Base-by-base conservation (phyloP, 2,797 vertebrate genomes). In the Oreonectes daqikongensis region DNA sequence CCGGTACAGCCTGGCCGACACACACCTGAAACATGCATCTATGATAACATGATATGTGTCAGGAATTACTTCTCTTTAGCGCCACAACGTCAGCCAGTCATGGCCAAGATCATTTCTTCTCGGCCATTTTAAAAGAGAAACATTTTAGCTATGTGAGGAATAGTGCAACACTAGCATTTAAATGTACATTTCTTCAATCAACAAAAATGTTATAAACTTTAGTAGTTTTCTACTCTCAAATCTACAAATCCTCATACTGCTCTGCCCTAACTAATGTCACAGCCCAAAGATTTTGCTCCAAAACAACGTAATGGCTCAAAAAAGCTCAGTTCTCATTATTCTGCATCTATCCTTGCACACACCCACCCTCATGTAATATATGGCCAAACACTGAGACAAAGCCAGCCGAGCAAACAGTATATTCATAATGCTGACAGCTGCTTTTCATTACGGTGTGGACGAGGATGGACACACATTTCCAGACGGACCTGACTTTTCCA, bases 11-110 rank as follows among this genome's bases (percentile, higher is more conserved):
- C 26, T 17, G 9, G 53, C 15, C 15, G 12, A 61, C 42, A 72
- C 48, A 77, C 57, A 77, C 77, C 50, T 76, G 48, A 42, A 77
- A 18, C 38, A 66, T 65, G 17, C 5, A n/a, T n/a, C n/a, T n/a
- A n/a, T n/a, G n/a, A n/a, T n/a, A n/a, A n/a, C n/a, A 50, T 50
- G 17, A n/a, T 30, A 30, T 71, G 63, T 9, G 20, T 52, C 50
- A 28, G 20, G 59, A 67, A 67, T 72, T 59, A 65, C 24, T 24
- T 38, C 40, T 76, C 22, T 24, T 52, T 35, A 71, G 44, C 44
- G 61, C 68, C 20, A 55, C 12, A 73, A 69, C 35, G 44, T 64
- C 18, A 38, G 20, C 40, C 20, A 38, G 64, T 46, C 48, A 30
- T 59, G 57, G 52, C 15, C 50, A 48, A 46, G 15, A 46, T 11